Conservation (phyloP, 2,797 vertebrate species). For the Xenops minutus region DNA sequence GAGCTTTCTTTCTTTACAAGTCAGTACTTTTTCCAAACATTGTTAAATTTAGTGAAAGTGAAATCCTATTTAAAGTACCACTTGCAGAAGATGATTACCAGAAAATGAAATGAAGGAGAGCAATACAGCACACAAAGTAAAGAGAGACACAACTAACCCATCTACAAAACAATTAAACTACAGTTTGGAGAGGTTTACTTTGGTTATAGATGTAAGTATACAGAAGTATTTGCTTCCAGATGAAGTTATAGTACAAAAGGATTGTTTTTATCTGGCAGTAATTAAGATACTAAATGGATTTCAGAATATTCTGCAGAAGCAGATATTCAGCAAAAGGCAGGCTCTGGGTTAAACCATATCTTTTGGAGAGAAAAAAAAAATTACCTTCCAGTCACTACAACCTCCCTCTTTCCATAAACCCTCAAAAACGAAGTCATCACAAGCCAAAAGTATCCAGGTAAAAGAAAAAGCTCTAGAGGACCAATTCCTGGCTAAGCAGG, state of each 20-base stretch:
- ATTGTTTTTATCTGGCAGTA: not conserved
- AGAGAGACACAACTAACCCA: not conserved
- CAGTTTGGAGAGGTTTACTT: not conserved
- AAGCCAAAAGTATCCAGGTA: not conserved
- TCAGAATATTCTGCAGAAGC: not conserved
- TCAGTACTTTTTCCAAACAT: not conserved
- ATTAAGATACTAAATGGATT: not conserved
- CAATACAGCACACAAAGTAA: not conserved
- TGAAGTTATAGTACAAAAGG: not conserved
- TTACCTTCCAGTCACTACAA: not conserved
- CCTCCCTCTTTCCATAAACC: not conserved
- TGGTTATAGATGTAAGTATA: not conserved
- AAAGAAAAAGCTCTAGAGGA: not conserved
- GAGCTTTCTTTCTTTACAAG: not conserved
- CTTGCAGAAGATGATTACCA: not conserved
- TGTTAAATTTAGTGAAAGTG: not conserved
- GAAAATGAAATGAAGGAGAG: not conserved
- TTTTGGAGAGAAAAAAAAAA: not conserved
- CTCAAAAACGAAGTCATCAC: not conserved
- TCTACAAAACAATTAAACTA: not conserved
- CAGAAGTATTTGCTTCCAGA: not conserved
- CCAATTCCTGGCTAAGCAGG: not conserved
- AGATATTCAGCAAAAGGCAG: not conserved
- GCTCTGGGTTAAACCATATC: not conserved
- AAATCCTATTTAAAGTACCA: constrained; percentile 5